Conservation (phyloP, 1,140 invertebrate genomes). For the Tetramorium simillimum region DNA sequence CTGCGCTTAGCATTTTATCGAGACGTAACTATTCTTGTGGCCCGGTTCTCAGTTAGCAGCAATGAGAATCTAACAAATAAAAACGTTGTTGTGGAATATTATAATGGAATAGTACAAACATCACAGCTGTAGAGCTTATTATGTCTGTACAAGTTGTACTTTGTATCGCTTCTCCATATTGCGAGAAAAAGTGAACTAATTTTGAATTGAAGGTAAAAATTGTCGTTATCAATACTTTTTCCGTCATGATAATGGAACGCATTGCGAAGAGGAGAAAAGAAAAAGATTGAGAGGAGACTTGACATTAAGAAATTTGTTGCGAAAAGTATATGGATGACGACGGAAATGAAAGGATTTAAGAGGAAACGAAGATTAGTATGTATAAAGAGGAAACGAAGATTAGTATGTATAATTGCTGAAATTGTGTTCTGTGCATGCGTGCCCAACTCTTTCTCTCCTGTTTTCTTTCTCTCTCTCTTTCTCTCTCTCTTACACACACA, state of each 20-base stretch:
- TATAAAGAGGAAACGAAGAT: neutral
- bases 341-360: neutral
- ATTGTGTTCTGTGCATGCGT: neutral
- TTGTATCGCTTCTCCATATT: neutral
- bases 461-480: too few species aligned
- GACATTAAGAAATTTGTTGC: neutral
- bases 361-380: neutral
- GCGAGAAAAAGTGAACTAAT: neutral
- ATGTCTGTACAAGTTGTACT: neutral
- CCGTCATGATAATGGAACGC: neutral
- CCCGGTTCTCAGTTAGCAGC: neutral
- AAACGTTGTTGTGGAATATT: neutral
- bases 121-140: neutral
- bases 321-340: neutral
- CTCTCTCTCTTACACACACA: too few species aligned
- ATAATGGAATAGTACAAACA: conserved; percentile 13
- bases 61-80: conserved; percentile 17
- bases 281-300: neutral
- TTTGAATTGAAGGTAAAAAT: conserved; percentile 1
- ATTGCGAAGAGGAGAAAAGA: neutral
- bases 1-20: conserved; percentile 21
- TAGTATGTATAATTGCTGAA: neutral
- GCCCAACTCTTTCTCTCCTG: neutral
- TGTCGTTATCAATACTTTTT: neutral
- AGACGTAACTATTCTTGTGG: neutral